A percentile compares a stretch with the other conserved stretches of the same genome.
Evolutionary conservation across 2,888 invertebrate genomes (phyloP).

Genomic region (Cremastinae sp.): DNA sequence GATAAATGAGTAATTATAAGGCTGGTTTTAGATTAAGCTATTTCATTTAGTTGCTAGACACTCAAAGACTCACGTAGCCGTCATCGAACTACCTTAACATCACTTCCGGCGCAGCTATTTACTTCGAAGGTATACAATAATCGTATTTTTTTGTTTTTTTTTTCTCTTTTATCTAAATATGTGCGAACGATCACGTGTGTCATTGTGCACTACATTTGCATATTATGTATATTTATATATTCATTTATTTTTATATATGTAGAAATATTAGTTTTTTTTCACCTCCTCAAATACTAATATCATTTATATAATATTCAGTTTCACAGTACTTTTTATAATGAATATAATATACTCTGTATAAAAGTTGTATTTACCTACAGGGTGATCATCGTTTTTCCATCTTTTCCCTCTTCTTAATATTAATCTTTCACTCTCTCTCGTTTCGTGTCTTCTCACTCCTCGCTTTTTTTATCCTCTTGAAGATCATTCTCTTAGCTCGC

Average conservation of each 20-base stretch:
- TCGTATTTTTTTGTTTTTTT: constrained; percentile 52
- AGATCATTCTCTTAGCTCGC: constrained; percentile 60
- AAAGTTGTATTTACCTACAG: constrained; percentile 79
- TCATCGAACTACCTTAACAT: too few relatives aligned
- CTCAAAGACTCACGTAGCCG: too few relatives aligned
- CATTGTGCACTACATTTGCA: constrained; percentile 76
- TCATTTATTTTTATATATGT: constrained; percentile 61
- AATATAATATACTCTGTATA: constrained; percentile 79
- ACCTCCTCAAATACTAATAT: constrained; percentile 61
- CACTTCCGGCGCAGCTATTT: constrained; percentile 53
- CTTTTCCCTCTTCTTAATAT: constrained; percentile 33
- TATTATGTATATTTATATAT: constrained; percentile 64
- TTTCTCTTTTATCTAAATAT: constrained; percentile 75
- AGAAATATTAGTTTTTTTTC: constrained; percentile 50
- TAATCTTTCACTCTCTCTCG: constrained; percentile 40
- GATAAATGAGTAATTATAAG: too few relatives aligned
- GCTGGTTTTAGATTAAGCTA: too few relatives aligned
- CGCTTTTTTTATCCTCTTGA: neutral
- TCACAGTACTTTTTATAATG: constrained; percentile 75
- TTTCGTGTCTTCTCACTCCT: constrained; percentile 54
- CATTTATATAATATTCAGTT: constrained; percentile 68
- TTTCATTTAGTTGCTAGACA: too few relatives aligned
- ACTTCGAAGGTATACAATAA: constrained; percentile 47
- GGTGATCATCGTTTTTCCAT: constrained; percentile 71
- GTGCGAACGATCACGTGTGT: constrained; percentile 78